Conservation (phyloP, 2,113 vertebrate genomes). For the Tonatia bakeri region DNA sequence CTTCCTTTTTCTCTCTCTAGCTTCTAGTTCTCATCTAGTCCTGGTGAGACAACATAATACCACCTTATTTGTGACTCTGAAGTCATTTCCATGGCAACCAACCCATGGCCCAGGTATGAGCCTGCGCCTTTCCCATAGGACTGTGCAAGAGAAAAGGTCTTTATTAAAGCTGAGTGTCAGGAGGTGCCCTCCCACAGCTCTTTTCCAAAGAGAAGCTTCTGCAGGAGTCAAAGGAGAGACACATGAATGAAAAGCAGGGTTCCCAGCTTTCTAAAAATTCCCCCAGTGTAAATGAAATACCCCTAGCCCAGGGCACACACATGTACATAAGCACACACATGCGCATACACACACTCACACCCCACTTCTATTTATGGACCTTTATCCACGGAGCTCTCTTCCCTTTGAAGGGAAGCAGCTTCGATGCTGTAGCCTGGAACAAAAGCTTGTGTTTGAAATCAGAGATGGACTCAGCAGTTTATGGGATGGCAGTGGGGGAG, state of each 20-base stretch:
- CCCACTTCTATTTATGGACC: slow-evolving; percentile 32
- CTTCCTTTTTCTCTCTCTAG: background rate
- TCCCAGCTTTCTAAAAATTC: background rate
- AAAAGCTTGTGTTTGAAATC: slow-evolving; percentile 3
- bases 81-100: slow-evolving; percentile 82
- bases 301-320: accelerated
- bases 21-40: slow-evolving; percentile 61
- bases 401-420: slow-evolving; percentile 10
- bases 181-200: slow-evolving; percentile 10
- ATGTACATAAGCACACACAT: background rate
- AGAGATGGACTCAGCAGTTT: background rate
- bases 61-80: slow-evolving; percentile 70
- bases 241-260: background rate
- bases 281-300: background rate
- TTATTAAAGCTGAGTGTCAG: slow-evolving; percentile 70
- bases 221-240: background rate
- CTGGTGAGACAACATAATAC: slow-evolving; percentile 72
- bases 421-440: background rate
- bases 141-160: slow-evolving; percentile 65
- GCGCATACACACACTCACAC: background rate
- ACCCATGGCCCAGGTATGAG: slow-evolving; percentile 71
- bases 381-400: background rate
- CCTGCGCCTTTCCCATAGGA: slow-evolving; percentile 51
- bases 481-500: background rate
- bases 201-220: slow-evolving; percentile 28